Evolutionary conservation across 2,888 invertebrate species (phyloP), one percentile per base, ranked within the genome.

Genomic region (Aspidiotus rigidus): DNA sequence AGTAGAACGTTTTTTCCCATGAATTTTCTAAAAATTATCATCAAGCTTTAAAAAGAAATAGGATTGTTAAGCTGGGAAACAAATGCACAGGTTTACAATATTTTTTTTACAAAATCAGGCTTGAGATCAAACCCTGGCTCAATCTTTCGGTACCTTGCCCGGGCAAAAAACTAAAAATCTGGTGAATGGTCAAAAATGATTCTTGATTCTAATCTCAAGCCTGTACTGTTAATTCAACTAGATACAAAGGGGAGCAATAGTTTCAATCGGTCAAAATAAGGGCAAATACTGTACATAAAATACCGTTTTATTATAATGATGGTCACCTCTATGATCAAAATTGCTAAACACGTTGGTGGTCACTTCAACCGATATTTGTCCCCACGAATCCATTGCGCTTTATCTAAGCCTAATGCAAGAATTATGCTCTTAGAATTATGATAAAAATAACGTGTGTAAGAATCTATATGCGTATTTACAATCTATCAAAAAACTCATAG

Each of bases 381-480:
- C 86, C 87, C 87, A 87, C 74, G 84, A 85, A 81, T 87, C 87
- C 87, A 88, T 87, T 28, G 28, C 28, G 28, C 1, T 41, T 5
- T 42, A 62, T 69, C 62, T 61, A 16, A 53, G 39, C 8, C 28
- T 15, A 16, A 41, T 10, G n/a, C 28, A 41, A 61, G n/a, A 57
- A 57, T 57, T 11, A 11, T 57, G 10, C 28, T 28, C 7, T 10
- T 7, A 11, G 11, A 16, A 11, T n/a, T 11, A n/a, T 57, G 28
- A 57, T 6, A n/a, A 15, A 57, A n/a, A 57, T 57, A 57, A 57
- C 11, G 15, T 3, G 28, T 15, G 57, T 11, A 57, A 57, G 13
- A 16, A 57, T 17, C 15, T n/a, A 57, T 17, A 57, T 57, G 5
- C 2, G 54, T n/a, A 53, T n/a, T n/a, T n/a, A 53, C 15, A 53